These are phyloP conservation scores for Ophthalmolycus amberensis DNA, from an alignment of 2,113 vertebrate genomes.

Conservation along the genomic window DNA sequence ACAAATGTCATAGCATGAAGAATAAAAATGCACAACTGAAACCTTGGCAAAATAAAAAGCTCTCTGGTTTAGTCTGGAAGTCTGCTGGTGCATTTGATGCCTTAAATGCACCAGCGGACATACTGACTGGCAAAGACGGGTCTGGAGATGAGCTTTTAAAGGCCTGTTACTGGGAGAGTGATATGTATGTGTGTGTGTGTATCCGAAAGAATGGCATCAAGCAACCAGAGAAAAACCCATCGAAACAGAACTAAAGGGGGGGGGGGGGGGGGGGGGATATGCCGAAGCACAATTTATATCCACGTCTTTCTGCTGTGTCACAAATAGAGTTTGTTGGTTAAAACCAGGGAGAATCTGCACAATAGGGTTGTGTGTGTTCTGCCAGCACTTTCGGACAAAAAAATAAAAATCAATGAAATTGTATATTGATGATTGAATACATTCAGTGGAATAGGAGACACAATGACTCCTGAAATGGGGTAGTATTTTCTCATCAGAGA, in stretches of 20 bases:
- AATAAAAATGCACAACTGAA: constrained; percentile 44
- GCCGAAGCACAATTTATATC: constrained; percentile 26
- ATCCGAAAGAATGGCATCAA: constrained; percentile 25
- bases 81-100: constrained; percentile 32
- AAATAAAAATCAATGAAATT: constrained; percentile 35
- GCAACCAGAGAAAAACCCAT: constrained; percentile 34
- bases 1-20: constrained; percentile 44
- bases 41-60: constrained; percentile 48
- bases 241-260: constrained; percentile 24
- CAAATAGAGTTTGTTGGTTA: constrained; percentile 30
- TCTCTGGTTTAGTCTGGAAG: constrained; percentile 27
- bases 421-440: constrained; percentile 49
- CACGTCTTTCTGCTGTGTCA: constrained; percentile 20
- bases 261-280: no score
- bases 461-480: constrained; percentile 20
- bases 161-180: not conserved
- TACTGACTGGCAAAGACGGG: constrained; percentile 25
- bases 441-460: constrained; percentile 32
- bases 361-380: constrained; percentile 24
- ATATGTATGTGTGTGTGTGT: not conserved
- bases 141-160: constrained; percentile 41
- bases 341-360: not conserved
- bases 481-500: constrained; percentile 4
- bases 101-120: no score
- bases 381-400: constrained; percentile 18